Evolutionary conservation across 2,888 invertebrate genomes (phyloP).

Genomic region (Caenorhabditis sp.): DNA sequence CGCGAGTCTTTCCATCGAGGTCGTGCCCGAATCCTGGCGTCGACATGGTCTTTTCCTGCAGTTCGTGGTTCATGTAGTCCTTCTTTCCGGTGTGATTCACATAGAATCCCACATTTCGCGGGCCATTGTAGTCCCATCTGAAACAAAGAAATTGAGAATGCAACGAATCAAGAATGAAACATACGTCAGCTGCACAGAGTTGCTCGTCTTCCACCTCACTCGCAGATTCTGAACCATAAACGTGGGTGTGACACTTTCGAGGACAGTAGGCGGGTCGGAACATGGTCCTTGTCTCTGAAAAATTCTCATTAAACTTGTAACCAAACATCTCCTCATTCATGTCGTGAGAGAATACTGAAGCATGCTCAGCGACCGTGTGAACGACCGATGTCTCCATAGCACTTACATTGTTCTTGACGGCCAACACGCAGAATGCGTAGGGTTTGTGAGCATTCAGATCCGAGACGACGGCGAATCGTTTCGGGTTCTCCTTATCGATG

Average conservation of each 20-base stretch:
- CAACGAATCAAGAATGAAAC: conserved; percentile 10
- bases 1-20: conserved; percentile 65
- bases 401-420: conserved; percentile 81
- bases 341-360: not conserved
- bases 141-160: conserved; percentile 7
- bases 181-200: conserved; percentile 75
- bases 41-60: conserved; percentile 75
- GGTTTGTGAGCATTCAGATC: conserved; percentile 78
- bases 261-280: conserved; percentile 79
- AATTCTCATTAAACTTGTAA: not conserved
- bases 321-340: not conserved
- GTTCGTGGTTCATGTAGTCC: conserved; percentile 78
- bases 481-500: conserved; percentile 70
- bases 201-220: conserved; percentile 80
- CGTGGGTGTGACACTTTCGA: conserved; percentile 76
- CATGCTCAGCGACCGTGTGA: conserved; percentile 29
- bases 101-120: conserved; percentile 77
- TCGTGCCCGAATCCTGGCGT: conserved; percentile 78
- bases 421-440: conserved; percentile 82
- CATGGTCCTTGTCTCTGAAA: conserved; percentile 82
- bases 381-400: conserved; percentile 12
- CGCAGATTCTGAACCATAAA: conserved; percentile 79
- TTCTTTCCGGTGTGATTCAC: conserved; percentile 81
- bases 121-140: conserved; percentile 80
- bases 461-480: conserved; percentile 72